Evolutionary conservation across 2,797 vertebrate species (phyloP).

Genomic region (Ptychobarbus kaznakovi): DNA sequence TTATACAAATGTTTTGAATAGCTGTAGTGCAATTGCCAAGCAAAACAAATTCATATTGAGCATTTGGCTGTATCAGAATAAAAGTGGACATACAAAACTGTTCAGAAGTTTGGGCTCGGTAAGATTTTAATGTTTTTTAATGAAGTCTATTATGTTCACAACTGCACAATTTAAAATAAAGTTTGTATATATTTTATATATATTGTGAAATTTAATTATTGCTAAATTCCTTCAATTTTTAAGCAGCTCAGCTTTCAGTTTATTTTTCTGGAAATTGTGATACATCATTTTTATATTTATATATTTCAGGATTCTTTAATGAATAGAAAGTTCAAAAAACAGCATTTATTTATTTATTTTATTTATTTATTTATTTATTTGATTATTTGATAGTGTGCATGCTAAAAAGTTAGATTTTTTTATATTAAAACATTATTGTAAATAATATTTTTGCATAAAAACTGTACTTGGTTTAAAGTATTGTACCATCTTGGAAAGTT

Average conservation of each 20-base stretch:
- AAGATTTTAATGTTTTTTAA: not conserved
- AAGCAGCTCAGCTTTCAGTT: not conserved
- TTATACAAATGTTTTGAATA: not conserved
- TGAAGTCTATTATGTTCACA: not conserved
- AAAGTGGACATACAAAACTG: not conserved
- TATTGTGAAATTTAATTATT: too few relatives aligned
- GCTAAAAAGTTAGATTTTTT: too few relatives aligned
- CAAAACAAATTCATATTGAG: not conserved
- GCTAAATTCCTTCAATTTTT: too few relatives aligned
- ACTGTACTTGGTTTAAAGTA: too few relatives aligned
- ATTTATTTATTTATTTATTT: too few relatives aligned
- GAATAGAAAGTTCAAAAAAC: not conserved
- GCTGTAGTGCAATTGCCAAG: not conserved
- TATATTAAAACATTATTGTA: too few relatives aligned
- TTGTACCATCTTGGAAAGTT: too few relatives aligned
- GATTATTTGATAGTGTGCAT: too few relatives aligned
- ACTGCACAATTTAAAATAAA: not conserved
- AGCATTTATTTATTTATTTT: too few relatives aligned
- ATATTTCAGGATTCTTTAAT: not conserved
- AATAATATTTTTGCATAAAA: too few relatives aligned
- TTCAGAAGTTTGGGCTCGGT: not conserved
- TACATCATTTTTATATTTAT: not conserved
- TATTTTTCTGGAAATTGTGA: not conserved
- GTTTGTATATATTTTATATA: too few relatives aligned
- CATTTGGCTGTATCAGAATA: not conserved